A percentile compares a stretch with the other conserved stretches of the same genome.
These are phyloP conservation scores for Arctopsyche grandis DNA, from an alignment of 1,140 invertebrate genomes.

Conservation along the genomic window DNA sequence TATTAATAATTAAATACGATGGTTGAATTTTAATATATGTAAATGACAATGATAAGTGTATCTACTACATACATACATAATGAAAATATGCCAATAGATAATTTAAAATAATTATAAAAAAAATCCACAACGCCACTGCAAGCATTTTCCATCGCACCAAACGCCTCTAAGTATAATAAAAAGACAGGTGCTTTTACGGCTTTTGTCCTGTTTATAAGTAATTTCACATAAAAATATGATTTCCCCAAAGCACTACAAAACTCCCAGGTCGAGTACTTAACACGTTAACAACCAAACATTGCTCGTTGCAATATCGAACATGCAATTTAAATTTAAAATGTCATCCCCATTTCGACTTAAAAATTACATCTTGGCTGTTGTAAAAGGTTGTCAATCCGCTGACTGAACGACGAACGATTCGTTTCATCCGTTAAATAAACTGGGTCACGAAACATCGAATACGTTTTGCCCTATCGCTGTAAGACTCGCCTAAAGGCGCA, in stretches of 20 bases:
- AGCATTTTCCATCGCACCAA: neutral
- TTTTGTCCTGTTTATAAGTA: constrained; percentile 53
- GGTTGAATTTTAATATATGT: no score
- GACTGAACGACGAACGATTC: neutral
- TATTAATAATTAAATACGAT: no score
- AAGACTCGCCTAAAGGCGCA: no score
- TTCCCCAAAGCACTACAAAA: constrained; percentile 50
- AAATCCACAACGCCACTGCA: constrained; percentile 22
- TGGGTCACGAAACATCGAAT: no score
- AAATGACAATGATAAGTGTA: no score
- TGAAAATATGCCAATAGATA: no score
- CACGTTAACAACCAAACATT: neutral
- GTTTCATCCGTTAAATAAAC: no score
- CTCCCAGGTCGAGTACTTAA: neutral
- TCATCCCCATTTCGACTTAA: neutral
- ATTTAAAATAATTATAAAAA: neutral
- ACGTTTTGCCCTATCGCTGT: no score
- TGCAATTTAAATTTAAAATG: neutral
- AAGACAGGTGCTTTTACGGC: constrained; percentile 48
- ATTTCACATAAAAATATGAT: constrained; percentile 54
- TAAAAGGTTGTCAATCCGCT: neutral
- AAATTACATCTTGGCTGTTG: neutral
- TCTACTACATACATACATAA: no score
- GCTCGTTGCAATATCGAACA: no score
- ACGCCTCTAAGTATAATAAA: neutral